Evolutionary conservation across 2,797 vertebrate species (phyloP).

Genomic region (Macrochelys suwanniensis): DNA sequence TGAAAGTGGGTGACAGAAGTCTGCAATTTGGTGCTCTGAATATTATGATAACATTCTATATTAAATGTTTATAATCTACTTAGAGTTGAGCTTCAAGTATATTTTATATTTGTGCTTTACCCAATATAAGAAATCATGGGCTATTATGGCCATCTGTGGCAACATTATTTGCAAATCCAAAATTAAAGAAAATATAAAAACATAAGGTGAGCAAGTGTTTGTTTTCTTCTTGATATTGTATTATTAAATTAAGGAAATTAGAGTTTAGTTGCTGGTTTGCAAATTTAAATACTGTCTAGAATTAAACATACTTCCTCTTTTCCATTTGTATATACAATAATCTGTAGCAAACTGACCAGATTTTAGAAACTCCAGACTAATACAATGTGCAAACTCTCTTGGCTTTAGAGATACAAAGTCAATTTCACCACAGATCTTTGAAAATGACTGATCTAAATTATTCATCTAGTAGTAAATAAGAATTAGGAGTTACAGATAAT

Average conservation of each 20-base stretch:
- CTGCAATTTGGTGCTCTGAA: constrained; percentile 98
- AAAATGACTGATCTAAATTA: constrained; percentile 74
- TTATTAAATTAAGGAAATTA: constrained; percentile 58
- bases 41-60: constrained; percentile 99
- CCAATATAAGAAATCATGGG: constrained; percentile 84
- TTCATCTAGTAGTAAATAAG: constrained; percentile 65
- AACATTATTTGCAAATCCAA: constrained; percentile 74
- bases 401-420: constrained; percentile 67
- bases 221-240: constrained; percentile 16
- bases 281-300: constrained; percentile 56
- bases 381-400: constrained; percentile 72
- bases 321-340: constrained; percentile 63
- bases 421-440: constrained; percentile 48
- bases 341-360: constrained; percentile 65
- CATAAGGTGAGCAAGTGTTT: constrained; percentile 50
- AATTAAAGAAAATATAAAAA: constrained; percentile 77
- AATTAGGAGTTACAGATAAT: constrained; percentile 46
- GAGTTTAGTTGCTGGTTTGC: constrained; percentile 60
- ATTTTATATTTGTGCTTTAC: constrained; percentile 94
- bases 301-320: constrained; percentile 60
- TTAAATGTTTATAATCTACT: constrained; percentile 99
- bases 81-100: constrained; percentile 95
- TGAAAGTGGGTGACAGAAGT: constrained; percentile 96
- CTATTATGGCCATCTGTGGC: constrained; percentile 75
- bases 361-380: constrained; percentile 73